Conservation (phyloP, 92 coral and sea anemone species). For the Phymanthus crucifer region DNA sequence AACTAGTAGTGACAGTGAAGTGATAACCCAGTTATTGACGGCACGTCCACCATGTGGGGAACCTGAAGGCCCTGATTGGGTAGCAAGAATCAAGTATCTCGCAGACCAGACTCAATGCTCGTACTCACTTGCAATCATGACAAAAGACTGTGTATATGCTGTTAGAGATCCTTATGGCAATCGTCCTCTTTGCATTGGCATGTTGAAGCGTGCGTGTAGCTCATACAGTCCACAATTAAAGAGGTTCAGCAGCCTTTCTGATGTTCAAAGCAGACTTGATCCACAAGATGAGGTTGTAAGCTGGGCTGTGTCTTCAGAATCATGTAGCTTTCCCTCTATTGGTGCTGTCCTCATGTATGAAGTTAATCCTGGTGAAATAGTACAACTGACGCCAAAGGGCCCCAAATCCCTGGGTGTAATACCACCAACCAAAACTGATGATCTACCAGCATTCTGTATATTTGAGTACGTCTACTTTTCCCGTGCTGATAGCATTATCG, state of each 20-base stretch:
- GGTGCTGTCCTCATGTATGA: conserved; percentile 85
- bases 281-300: conserved; percentile 61
- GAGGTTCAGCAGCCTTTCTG: conserved; percentile 36
- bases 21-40: conserved; percentile 88
- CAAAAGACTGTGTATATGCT: conserved; percentile 79
- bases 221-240: conserved; percentile 19
- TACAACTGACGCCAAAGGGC: conserved; percentile 80
- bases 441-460: conserved; percentile 83
- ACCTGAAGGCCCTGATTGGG: conserved; percentile 96
- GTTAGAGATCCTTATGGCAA: conserved; percentile 98
- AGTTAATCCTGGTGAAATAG: conserved; percentile 89
- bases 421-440: conserved; percentile 47
- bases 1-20: conserved; percentile 94
- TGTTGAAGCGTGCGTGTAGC: conserved; percentile 58
- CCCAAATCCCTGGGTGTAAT: conserved; percentile 70
- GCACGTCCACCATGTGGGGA: conserved; percentile 95
- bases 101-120: conserved; percentile 80
- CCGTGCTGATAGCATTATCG: conserved; percentile 91
- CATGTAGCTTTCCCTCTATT: conserved; percentile 91
- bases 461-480: conserved; percentile 99
- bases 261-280: conserved; percentile 42
- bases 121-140: conserved; percentile 90
- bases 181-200: conserved; percentile 93
- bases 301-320: conserved; percentile 95
- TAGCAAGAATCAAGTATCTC: conserved; percentile 79